Evolutionary conservation across 2,888 invertebrate species (phyloP).

Genomic region (Philaethria dido): DNA sequence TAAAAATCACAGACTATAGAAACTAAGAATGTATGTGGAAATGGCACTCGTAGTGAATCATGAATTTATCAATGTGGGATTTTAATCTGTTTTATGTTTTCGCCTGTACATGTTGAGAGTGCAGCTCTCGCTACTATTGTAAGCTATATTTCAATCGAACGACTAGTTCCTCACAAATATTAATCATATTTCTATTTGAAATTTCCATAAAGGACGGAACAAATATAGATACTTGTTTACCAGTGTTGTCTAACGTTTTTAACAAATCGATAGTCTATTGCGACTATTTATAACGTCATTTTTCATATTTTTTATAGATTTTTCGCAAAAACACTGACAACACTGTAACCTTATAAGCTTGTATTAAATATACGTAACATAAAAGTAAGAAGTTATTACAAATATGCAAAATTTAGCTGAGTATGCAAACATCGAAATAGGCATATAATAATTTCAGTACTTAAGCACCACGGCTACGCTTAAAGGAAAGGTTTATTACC

Average conservation of each 20-base stretch:
- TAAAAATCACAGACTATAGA: neutral
- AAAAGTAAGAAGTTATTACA: neutral
- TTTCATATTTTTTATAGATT: too few species aligned
- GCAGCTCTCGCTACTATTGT: constrained; percentile 1
- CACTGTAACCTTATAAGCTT: too few species aligned
- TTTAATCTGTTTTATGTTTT: neutral
- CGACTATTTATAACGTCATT: neutral
- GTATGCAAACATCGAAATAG: constrained; percentile 1
- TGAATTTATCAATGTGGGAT: neutral
- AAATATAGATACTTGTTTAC: neutral
- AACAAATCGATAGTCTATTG: neutral
- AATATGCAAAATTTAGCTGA: constrained; percentile 6
- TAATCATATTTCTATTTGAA: neutral
- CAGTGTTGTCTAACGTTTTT: neutral
- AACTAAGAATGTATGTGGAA: neutral
- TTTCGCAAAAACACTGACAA: too few species aligned
- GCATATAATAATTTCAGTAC: constrained; percentile 16
- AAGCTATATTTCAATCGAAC: constrained; percentile 7
- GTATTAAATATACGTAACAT: neutral
- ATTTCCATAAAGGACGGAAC: neutral
- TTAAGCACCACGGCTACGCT: constrained; percentile 4
- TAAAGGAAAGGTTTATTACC: constrained; percentile 16
- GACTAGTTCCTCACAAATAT: constrained; percentile 2
- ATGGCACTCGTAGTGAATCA: neutral
- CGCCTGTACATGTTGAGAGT: neutral